Evolutionary conservation across 30 jellyfish, hydroid and myxozoan species (phyloP).

Genomic region (Aurelia sp.): DNA sequence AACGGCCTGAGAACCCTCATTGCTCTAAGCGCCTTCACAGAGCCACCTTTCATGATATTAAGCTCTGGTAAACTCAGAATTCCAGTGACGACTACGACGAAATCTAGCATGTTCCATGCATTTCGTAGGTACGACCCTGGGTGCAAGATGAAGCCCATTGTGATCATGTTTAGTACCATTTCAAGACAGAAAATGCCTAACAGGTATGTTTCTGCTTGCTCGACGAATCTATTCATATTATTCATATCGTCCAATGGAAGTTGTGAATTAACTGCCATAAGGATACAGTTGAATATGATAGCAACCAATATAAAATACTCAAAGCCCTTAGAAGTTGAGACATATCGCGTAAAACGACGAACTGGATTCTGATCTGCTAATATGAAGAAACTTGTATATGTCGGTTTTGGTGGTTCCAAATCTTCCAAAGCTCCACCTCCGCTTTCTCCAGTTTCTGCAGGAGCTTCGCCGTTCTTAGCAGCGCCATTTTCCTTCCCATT

Average conservation of each 20-base stretch:
- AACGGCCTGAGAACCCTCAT: constrained; percentile 89
- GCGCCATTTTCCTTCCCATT: constrained; percentile 6
- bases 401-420: constrained; percentile 38
- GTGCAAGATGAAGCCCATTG: constrained; percentile 89
- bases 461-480: constrained; percentile 17
- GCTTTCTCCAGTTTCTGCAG: neutral
- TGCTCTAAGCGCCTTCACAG: constrained; percentile 86
- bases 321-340: constrained; percentile 71
- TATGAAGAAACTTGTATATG: constrained; percentile 62
- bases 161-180: constrained; percentile 75
- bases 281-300: constrained; percentile 81
- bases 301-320: constrained; percentile 84
- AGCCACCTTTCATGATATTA: constrained; percentile 71
- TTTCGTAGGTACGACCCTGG: constrained; percentile 93
- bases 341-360: constrained; percentile 58
- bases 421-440: constrained; percentile 19
- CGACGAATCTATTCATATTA: constrained; percentile 60
- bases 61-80: constrained; percentile 73
- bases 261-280: constrained; percentile 86
- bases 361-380: constrained; percentile 56
- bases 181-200: constrained; percentile 84
- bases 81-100: constrained; percentile 93
- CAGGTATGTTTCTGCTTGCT: constrained; percentile 86
- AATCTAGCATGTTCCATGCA: constrained; percentile 87
- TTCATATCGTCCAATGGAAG: constrained; percentile 82